These are phyloP conservation scores for Thymelicus acteon DNA, from an alignment of 2,888 invertebrate genomes.

Conservation along the genomic window DNA sequence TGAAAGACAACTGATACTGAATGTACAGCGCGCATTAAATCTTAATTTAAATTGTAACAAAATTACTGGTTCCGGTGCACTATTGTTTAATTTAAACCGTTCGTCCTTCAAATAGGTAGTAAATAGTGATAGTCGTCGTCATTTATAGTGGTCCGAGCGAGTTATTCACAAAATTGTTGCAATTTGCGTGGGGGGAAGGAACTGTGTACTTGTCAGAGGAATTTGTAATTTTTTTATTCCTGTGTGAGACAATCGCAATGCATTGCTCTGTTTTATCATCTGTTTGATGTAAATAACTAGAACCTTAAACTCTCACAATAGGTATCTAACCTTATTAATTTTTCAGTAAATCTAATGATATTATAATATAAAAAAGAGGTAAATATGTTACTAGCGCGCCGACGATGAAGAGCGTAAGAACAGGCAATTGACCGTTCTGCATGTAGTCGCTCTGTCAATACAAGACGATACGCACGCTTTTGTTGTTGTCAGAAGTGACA, in stretches of 20 bases:
- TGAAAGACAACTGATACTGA: slow-evolving; percentile 18
- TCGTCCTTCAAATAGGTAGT: slow-evolving; percentile 12
- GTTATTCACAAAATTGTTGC: slow-evolving; percentile 25
- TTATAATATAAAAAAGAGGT: too few species aligned
- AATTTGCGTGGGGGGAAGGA: slow-evolving; percentile 28
- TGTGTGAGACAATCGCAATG: neutral
- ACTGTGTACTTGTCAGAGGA: slow-evolving; percentile 8
- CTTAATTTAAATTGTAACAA: slow-evolving; percentile 58
- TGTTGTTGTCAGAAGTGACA: too few species aligned
- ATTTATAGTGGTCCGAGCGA: neutral
- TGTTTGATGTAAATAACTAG: too few species aligned
- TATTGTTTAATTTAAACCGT: slow-evolving; percentile 41
- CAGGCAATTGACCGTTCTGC: too few species aligned
- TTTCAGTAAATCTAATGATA: too few species aligned
- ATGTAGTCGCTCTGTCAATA: too few species aligned
- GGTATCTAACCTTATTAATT: too few species aligned
- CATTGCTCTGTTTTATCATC: neutral
- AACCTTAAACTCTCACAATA: too few species aligned
- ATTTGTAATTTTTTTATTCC: slow-evolving; percentile 31
- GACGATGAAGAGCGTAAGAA: too few species aligned
- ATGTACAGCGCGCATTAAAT: slow-evolving; percentile 55
- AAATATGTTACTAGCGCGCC: too few species aligned
- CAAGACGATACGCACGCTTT: too few species aligned
- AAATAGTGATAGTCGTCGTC: neutral
- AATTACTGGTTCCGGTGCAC: slow-evolving; percentile 54